A percentile compares a stretch with the other conserved stretches of the same genome.
These are phyloP conservation scores for Rugalucina vietnamica DNA, from an alignment of 2,888 invertebrate species.

Conservation along the genomic window DNA sequence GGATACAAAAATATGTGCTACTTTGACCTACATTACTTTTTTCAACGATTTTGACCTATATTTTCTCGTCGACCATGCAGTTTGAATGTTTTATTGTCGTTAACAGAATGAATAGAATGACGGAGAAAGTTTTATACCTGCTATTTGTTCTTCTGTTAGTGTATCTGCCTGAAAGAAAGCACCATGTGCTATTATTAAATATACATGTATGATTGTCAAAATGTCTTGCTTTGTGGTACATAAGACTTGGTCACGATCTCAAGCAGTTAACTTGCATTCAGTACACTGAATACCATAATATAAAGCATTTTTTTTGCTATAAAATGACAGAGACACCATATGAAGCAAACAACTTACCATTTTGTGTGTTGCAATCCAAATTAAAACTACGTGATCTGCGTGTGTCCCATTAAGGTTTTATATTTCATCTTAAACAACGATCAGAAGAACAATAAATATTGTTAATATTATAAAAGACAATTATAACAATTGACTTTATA, in stretches of 20 bases:
- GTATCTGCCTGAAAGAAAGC: conserved; percentile 40
- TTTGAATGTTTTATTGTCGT: not conserved
- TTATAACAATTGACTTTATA: no score
- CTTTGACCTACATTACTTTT: not conserved
- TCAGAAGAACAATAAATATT: not conserved
- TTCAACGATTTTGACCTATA: not conserved
- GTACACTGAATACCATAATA: not conserved
- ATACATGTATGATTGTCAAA: not conserved
- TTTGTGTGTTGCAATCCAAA: not conserved
- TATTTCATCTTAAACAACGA: not conserved
- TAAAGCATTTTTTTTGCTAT: not conserved
- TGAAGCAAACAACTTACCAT: not conserved
- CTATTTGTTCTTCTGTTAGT: conserved; percentile 55
- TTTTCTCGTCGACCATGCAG: not conserved
- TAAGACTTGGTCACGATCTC: no score
- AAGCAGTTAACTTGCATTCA: no score
- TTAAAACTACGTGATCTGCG: not conserved
- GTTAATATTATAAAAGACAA: not conserved
- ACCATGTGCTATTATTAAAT: not conserved
- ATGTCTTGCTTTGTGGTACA: no score
- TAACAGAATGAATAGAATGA: not conserved
- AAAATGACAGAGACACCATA: not conserved
- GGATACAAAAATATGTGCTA: not conserved
- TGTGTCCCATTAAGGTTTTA: not conserved
- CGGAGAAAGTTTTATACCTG: conserved; percentile 31